Conservation (phyloP, 2,888 invertebrate species). For the Callyntrura guangdongensis region DNA sequence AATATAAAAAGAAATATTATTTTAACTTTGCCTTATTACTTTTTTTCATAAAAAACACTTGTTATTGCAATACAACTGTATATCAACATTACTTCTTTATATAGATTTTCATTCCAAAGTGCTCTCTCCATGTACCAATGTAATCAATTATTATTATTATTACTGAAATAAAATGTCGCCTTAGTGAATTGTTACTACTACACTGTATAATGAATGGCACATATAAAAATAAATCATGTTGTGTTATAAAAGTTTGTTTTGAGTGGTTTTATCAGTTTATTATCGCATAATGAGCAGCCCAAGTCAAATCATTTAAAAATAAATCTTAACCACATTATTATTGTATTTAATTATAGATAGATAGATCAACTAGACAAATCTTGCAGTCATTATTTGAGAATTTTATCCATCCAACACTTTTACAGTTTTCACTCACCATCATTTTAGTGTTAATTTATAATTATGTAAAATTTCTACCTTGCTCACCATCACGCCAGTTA, state of each 20-base stretch:
- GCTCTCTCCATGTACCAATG: slow-evolving; percentile 25
- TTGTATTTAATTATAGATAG: too few relatives aligned
- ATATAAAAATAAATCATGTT: not conserved
- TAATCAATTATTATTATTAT: slow-evolving; percentile 17
- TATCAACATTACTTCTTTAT: not conserved
- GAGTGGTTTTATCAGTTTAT: not conserved
- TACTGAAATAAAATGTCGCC: not conserved
- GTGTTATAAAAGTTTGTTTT: not conserved
- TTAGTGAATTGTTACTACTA: not conserved
- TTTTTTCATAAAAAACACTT: slow-evolving; percentile 7
- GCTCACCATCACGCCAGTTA: too few relatives aligned
- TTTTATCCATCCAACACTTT: too few relatives aligned
- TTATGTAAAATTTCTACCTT: too few relatives aligned
- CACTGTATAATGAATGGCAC: not conserved
- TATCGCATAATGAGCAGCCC: not conserved
- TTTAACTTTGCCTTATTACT: slow-evolving; percentile 4
- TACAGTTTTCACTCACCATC: too few relatives aligned
- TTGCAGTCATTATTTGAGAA: too few relatives aligned
- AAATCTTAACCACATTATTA: too few relatives aligned
- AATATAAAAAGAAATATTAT: not conserved
- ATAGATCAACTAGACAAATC: too few relatives aligned
- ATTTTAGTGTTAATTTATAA: too few relatives aligned
- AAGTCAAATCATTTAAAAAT: too few relatives aligned
- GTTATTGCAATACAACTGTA: slow-evolving; percentile 16
- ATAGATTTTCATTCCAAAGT: slow-evolving; percentile 49